Conservation (phyloP, 2,797 vertebrate genomes). For the Muraenolepis orangiensis region DNA sequence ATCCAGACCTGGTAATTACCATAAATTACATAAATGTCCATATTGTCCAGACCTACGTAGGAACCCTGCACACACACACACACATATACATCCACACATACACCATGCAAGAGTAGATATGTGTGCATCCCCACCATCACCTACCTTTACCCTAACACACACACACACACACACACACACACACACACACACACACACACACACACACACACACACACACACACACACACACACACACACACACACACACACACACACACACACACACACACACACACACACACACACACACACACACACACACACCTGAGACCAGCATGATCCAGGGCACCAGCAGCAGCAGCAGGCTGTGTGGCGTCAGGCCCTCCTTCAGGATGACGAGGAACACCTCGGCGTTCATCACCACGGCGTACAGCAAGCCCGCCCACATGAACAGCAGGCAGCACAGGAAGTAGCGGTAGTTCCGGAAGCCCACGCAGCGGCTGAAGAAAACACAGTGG, state of each 20-base stretch:
- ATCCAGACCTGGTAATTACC: too few relatives aligned
- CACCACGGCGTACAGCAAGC: slow-evolving; percentile 81
- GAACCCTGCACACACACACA: not conserved
- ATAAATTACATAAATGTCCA: not conserved
- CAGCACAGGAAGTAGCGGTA: slow-evolving; percentile 88
- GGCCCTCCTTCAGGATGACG: slow-evolving; percentile 79
- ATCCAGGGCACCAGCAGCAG: slow-evolving; percentile 88
- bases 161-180: not conserved
- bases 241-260: not conserved
- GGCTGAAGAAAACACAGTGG: slow-evolving; percentile 87
- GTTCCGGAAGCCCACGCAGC: slow-evolving; percentile 85
- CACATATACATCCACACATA: not conserved
- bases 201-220: not conserved
- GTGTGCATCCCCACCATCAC: not conserved
- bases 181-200: slow-evolving; percentile 3
- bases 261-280: slow-evolving; percentile 50
- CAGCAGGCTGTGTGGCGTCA: slow-evolving; percentile 79
- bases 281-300: not conserved
- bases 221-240: slow-evolving; percentile 50
- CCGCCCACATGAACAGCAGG: slow-evolving; percentile 78
- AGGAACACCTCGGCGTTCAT: slow-evolving; percentile 87
- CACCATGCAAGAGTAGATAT: too few relatives aligned
- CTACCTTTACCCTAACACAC: not conserved
- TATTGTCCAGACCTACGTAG: not conserved
- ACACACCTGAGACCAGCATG: slow-evolving; percentile 85